Conservation (phyloP, 2,888 invertebrate genomes). For the Nemurella pictetii region DNA sequence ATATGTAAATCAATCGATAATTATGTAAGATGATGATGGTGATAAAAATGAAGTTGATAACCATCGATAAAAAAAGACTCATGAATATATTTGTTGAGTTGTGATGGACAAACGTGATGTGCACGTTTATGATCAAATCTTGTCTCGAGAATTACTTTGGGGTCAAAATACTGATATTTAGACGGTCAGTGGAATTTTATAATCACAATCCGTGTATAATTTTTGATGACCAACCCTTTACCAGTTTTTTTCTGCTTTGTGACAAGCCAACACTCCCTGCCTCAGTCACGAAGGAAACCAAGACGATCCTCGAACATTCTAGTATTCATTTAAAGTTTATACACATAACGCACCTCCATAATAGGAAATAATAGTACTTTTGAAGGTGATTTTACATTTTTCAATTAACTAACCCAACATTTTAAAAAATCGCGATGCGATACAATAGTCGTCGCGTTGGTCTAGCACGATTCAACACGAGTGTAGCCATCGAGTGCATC, state of each 20-base stretch:
- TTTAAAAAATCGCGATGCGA: too few species aligned
- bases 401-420: too few species aligned
- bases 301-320: not conserved
- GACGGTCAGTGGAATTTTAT: not conserved
- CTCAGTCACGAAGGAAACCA: not conserved
- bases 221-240: not conserved
- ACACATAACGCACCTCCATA: too few species aligned
- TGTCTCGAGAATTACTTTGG: not conserved
- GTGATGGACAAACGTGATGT: slow-evolving; percentile 10
- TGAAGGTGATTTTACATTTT: too few species aligned
- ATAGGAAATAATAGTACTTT: too few species aligned
- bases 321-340: too few species aligned
- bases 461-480: not conserved
- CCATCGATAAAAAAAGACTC: not conserved
- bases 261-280: not conserved
- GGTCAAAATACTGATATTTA: slow-evolving; percentile 9
- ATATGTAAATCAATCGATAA: slow-evolving; percentile 29
- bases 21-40: slow-evolving; percentile 26
- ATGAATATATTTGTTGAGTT: slow-evolving; percentile 6
- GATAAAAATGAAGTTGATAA: slow-evolving; percentile 21
- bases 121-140: not conserved
- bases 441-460: too few species aligned
- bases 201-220: not conserved
- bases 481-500: not conserved
- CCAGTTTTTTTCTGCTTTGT: not conserved